These are phyloP conservation scores for Mastomys natalensis DNA, from an alignment of 2,113 vertebrate genomes.

Conservation along the genomic window DNA sequence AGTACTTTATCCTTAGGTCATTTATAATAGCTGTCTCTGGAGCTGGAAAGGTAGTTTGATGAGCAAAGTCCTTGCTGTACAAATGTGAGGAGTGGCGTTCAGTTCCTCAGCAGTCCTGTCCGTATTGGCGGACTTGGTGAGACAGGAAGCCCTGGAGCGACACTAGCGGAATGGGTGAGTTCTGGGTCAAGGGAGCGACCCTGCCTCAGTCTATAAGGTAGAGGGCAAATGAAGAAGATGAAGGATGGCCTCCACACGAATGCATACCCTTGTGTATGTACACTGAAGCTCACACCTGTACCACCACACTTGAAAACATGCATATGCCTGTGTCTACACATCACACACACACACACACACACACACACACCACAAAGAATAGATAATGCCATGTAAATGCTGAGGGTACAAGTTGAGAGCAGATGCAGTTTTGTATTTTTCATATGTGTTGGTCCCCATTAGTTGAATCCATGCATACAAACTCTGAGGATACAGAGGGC, in stretches of 20 bases:
- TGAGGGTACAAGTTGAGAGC: neutral
- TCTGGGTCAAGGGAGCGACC: neutral
- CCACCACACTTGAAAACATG: neutral
- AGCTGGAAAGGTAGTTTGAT: neutral
- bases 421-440: neutral
- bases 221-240: neutral
- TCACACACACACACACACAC: neutral
- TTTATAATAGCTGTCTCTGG: neutral
- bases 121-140: neutral
- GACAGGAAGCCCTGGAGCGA: too few relatives aligned
- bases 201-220: neutral
- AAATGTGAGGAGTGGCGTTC: neutral
- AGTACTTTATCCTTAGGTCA: neutral
- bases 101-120: neutral
- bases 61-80: neutral
- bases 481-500: neutral
- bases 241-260: too few relatives aligned
- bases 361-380: neutral
- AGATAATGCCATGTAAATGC: neutral
- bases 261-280: neutral
- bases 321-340: neutral
- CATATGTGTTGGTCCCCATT: neutral
- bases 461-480: neutral
- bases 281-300: neutral
- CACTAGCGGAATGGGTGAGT: neutral